Conservation (phyloP, 2,113 vertebrate genomes). For the Alligator mississippiensis region DNA sequence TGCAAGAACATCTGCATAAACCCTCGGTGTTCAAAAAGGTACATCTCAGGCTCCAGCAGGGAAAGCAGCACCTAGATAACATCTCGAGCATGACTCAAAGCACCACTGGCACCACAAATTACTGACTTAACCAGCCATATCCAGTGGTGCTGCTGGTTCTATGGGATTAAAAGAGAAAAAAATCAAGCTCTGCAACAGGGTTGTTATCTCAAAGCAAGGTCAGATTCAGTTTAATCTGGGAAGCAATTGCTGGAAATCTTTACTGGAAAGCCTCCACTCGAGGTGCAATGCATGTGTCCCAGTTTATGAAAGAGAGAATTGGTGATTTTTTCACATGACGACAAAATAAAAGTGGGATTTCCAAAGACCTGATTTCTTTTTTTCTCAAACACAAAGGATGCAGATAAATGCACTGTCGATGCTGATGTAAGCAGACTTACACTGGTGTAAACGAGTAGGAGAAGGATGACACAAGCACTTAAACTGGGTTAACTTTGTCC, state of each 20-base stretch:
- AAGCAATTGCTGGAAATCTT: background rate
- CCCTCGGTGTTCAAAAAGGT: background rate
- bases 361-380: background rate
- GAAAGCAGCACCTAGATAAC: background rate
- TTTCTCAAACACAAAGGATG: too few relatives aligned
- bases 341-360: background rate
- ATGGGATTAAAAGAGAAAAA: background rate
- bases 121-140: background rate
- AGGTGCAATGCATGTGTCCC: background rate
- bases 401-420: too few relatives aligned
- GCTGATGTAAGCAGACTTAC: too few relatives aligned
- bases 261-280: background rate
- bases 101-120: background rate
- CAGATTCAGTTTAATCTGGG: background rate
- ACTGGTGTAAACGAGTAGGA: too few relatives aligned
- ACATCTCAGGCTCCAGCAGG: background rate
- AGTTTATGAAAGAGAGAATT: fast-evolving
- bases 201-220: background rate
- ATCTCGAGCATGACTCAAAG: background rate
- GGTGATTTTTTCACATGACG: background rate
- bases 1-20: background rate
- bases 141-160: background rate
- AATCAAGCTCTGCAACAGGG: background rate
- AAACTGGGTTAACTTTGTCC: too few relatives aligned
- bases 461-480: too few relatives aligned